A percentile compares a stretch with the other conserved stretches of the same genome.
Evolutionary conservation across 2,797 vertebrate species (phyloP).

Genomic region (Manis javanica): DNA sequence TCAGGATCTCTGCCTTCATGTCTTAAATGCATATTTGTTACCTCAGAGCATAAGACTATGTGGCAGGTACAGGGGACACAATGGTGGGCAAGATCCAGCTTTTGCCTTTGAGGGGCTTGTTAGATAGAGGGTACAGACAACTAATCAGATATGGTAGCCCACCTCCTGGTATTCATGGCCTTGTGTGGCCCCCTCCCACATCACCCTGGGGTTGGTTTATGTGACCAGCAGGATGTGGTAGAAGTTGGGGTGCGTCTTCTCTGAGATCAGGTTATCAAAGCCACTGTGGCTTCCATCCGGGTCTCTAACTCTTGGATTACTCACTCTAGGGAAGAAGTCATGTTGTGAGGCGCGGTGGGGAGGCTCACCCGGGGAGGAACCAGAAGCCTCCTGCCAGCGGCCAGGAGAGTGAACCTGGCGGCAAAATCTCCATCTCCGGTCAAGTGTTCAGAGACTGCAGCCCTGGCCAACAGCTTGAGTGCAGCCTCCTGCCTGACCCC

Average conservation of each 20-base stretch:
- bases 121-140: neutral
- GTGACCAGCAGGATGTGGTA: neutral
- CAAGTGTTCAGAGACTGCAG: no score
- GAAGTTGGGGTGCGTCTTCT: no score
- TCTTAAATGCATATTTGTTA: neutral
- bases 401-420: neutral
- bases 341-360: neutral
- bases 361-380: no score
- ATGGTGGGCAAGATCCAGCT: neutral
- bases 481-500: no score
- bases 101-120: no score
- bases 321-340: neutral
- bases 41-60: neutral
- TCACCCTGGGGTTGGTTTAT: neutral
- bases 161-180: neutral
- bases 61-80: neutral
- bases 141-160: neutral
- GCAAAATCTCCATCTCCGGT: no score
- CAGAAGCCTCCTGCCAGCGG: no score
- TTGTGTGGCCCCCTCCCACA: no score
- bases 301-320: neutral
- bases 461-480: no score
- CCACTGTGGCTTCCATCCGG: neutral
- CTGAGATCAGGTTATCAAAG: no score
- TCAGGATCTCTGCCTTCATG: neutral